Evolutionary conservation across 23 tunicate genomes (phyloP).

Genomic region (Phallusia fumigata): DNA sequence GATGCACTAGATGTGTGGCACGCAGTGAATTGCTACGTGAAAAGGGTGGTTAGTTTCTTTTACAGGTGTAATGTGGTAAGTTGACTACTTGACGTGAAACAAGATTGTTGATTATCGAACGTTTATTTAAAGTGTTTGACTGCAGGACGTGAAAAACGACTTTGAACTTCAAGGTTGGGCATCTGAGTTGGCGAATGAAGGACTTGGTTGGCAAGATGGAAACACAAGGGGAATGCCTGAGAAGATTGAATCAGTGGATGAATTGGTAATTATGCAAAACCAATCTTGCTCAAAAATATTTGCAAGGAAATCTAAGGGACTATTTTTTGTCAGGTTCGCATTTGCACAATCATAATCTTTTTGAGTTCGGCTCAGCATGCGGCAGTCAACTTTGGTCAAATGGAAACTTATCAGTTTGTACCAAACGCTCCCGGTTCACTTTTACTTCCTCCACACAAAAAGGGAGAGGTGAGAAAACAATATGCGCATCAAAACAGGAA

Average conservation of each 20-base stretch:
- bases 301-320: background rate
- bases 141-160: background rate
- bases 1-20: background rate
- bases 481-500: no score
- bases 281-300: background rate
- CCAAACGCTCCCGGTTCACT: slow-evolving; percentile 9
- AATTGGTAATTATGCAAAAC: slow-evolving; percentile 5
- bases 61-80: background rate
- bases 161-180: slow-evolving; percentile 14
- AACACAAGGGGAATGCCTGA: slow-evolving; percentile 30
- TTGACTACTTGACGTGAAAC: background rate
- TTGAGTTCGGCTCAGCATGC: slow-evolving; percentile 14
- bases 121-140: background rate
- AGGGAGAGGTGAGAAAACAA: background rate
- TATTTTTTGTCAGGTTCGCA: background rate
- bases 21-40: background rate
- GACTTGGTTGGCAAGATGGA: slow-evolving; percentile 42
- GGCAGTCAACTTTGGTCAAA: slow-evolving; percentile 21
- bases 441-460: slow-evolving; percentile 5
- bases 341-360: slow-evolving; percentile 17
- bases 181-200: slow-evolving; percentile 29
- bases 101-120: background rate
- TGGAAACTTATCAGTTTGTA: slow-evolving; percentile 18
- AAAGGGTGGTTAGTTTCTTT: background rate
- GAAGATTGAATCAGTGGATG: slow-evolving; percentile 1